Percentiles rank a stretch among this genome's conserved stretches.
phyloP scores from a whole-genome alignment of 2,113 vertebrate species.

The Lepidothrix coronata region DNA sequence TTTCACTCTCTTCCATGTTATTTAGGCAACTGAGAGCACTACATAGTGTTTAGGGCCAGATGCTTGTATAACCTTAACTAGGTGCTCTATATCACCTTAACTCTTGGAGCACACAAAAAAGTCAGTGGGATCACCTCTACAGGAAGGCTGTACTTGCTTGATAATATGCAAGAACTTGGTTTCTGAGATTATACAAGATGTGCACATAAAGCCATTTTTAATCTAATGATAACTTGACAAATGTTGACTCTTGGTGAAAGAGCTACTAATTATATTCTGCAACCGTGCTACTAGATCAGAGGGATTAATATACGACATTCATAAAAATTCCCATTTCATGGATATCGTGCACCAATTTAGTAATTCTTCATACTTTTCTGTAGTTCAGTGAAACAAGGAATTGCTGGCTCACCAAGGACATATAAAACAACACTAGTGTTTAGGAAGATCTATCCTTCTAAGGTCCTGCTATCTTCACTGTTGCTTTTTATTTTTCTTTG shows the following conservation, averaged over 20 bases:
- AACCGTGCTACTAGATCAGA: neutral
- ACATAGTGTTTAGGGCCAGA: neutral
- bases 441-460: neutral
- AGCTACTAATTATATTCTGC: constrained; percentile 20
- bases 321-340: neutral
- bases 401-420: neutral
- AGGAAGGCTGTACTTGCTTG: neutral
- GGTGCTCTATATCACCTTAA: neutral
- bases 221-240: neutral
- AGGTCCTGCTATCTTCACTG: neutral
- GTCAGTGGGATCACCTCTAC: neutral
- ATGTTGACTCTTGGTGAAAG: neutral
- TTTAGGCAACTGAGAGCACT: neutral
- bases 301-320: neutral
- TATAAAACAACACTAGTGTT: neutral
- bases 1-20: neutral
- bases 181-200: neutral
- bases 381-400: neutral
- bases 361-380: neutral
- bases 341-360: neutral
- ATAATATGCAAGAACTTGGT: neutral
- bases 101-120: neutral
- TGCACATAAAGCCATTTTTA: fast-evolving
- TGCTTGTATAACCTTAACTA: neutral
- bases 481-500: neutral